Base-by-base conservation (phyloP, 2,888 invertebrate genomes). In the Amorpha juglandis region DNA sequence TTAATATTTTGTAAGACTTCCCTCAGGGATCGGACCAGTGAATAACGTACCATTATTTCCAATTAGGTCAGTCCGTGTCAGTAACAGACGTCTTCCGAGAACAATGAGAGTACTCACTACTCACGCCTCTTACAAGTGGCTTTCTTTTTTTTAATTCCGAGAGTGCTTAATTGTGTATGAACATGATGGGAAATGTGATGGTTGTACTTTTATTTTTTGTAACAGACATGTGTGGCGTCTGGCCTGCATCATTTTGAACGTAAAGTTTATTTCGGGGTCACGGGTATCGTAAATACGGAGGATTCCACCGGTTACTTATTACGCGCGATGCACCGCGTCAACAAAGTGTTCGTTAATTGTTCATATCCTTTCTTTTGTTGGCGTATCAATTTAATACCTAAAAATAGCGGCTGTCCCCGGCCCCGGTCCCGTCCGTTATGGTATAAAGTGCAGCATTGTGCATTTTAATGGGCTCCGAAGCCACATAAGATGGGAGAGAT, bases 381-480 rank as follows among this genome's bases (percentile, higher is more conserved):
- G 82, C 79, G 85, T 87, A 89, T 91, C 88, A 92, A 92, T 92
- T 92, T 90, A 89, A 87, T 79, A 69, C 79, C 88, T 92, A 92
- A 91, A 92, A 88, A 92, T 92, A 92, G 83, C 86, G 74, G 78
- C 73, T 82, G 85, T 89, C 90, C 89, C 88, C 87, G 76, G 79
- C 75, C 78, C 78, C 83, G 79, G 80, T 75, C 82, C 78, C 78
- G 66, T 73, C 80, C 19, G 80, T 83, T 83, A 86, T 86, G 83
- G 88, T 83, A 90, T 90, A 88, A 87, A 92, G 90, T 91, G 90
- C 91, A 92, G 89, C 88, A 92, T 92, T 92, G 92, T 92, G 91
- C 92, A 89, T 89, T 91, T 91, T 91, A 92, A 92, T 90, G 85
- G 86, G 78, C 88, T 77, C 80, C 81, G 86, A 86, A 89, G 91